Percentiles rank a stretch among this genome's conserved stretches.
Evolutionary conservation across 2,888 invertebrate species (phyloP).

Genomic region (Andrena bicolor): DNA sequence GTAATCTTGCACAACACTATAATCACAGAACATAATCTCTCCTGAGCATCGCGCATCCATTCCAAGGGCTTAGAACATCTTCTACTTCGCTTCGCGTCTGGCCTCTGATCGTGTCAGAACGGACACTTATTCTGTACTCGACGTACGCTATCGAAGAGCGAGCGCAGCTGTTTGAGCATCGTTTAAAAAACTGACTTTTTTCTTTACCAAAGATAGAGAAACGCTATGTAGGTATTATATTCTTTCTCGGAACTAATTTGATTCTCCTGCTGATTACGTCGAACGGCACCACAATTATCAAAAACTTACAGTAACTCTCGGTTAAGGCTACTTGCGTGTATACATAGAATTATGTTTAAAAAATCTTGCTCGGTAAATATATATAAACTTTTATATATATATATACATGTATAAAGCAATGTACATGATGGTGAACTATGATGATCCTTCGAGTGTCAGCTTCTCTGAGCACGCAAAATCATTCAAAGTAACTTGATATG

Average conservation of each 20-base stretch:
- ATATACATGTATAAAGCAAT: slow-evolving; percentile 33
- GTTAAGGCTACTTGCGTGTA: slow-evolving; percentile 57
- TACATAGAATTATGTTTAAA: slow-evolving; percentile 55
- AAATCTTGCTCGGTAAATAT: slow-evolving; percentile 55
- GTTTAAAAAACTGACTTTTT: slow-evolving; percentile 48
- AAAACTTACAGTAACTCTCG: slow-evolving; percentile 59
- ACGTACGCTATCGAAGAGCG: slow-evolving; percentile 34
- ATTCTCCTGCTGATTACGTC: slow-evolving; percentile 51
- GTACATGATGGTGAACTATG: slow-evolving; percentile 31
- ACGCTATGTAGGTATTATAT: slow-evolving; percentile 31
- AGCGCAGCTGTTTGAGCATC: slow-evolving; percentile 63
- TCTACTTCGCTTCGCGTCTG: background rate
- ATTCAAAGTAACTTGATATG: slow-evolving; percentile 61
- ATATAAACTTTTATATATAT: slow-evolving; percentile 15
- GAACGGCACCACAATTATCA: slow-evolving; percentile 53
- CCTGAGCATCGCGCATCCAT: slow-evolving; percentile 57
- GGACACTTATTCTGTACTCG: slow-evolving; percentile 29
- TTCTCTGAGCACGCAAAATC: slow-evolving; percentile 42
- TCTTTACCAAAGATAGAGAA: slow-evolving; percentile 33
- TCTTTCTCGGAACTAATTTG: slow-evolving; percentile 51
- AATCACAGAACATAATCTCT: slow-evolving; percentile 68
- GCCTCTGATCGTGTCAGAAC: slow-evolving; percentile 27
- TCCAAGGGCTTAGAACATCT: slow-evolving; percentile 50
- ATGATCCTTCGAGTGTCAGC: slow-evolving; percentile 37
- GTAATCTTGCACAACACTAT: slow-evolving; percentile 52